Conservation (phyloP, 2,888 invertebrate genomes). For the Microctonus aethiopoides region DNA sequence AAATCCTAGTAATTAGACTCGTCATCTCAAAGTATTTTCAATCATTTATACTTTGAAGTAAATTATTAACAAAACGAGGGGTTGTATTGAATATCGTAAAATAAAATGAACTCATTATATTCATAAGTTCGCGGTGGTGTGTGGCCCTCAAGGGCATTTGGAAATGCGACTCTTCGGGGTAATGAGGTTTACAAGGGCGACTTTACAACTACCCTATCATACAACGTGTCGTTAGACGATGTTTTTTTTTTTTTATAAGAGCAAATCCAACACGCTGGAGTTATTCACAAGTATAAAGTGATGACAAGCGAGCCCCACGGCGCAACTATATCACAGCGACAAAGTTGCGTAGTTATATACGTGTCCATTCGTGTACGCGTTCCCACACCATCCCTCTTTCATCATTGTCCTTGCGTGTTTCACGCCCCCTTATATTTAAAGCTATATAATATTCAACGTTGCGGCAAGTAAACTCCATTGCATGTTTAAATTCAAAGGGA, state of each 20-base stretch:
- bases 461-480: slow-evolving; percentile 26
- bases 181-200: slow-evolving; percentile 56
- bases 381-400: no score
- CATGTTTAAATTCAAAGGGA: slow-evolving; percentile 19
- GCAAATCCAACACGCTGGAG: no score
- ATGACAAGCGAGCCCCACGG: slow-evolving; percentile 61
- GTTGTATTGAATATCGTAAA: no score
- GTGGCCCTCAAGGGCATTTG: slow-evolving; percentile 25
- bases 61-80: no score
- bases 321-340: slow-evolving; percentile 60
- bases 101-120: slow-evolving; percentile 32
- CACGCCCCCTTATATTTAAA: no score
- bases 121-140: slow-evolving; percentile 11
- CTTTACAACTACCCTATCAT: slow-evolving; percentile 52
- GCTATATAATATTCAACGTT: slow-evolving; percentile 45
- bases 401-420: no score
- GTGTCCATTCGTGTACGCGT: no score
- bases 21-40: no score
- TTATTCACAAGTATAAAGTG: not conserved
- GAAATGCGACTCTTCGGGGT: slow-evolving; percentile 36
- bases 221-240: slow-evolving; percentile 37
- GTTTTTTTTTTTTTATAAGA: slow-evolving; percentile 1
- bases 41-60: slow-evolving; percentile 29
- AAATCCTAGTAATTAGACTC: no score
- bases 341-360: no score